Evolutionary conservation across 2,113 vertebrate genomes (phyloP), one percentile per base, ranked within the genome.

Genomic region (Tupaia chinensis): DNA sequence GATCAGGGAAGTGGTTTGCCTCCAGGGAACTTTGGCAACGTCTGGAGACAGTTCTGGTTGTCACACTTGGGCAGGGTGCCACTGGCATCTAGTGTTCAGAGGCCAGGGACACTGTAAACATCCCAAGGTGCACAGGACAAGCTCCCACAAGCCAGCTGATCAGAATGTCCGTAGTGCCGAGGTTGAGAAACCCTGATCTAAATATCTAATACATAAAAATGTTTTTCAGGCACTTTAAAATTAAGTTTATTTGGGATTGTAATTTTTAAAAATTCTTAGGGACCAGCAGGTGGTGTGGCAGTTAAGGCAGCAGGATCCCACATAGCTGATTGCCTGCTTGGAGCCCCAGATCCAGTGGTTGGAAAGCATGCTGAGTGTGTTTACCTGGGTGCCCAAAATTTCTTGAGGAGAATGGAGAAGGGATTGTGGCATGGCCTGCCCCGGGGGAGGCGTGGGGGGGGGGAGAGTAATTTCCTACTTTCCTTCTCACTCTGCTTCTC

Each of bases 151-250:
- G 6, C 16, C 0, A 3, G 0, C 66, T 60, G 29, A 23, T 5
- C 60, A 19, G 14, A 54, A 3, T 9, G 10, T 1, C 25, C 1
- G 5, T 11, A 0, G 15, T 13, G 34, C 34, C 1, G 63, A 44
- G 12, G 7, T 7, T 1, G 32, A 78, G 10, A 34, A 72, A 25
- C 72, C 32, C 65, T 54, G 15, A 20, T 70, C 25, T 65, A 53
- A n/a, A 15, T 22, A 27, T n/a, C n/a, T 58, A 8, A 73, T n/a
- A 60, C 58, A 60, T 3, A 32, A 23, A 1, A 5, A 27, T 72
- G 1, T 19, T 44, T 73, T 76, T 61, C 23, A 10, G 1, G 1
- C 54, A 66, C 25, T 82, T 85, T 10, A 15, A 56, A 34, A 61
- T 68, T 72, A 60, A 68, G n/a, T 66, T 83, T 76, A 44, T 63